Base-by-base conservation (phyloP, 2,797 vertebrate genomes). In the Acanthis flammea region DNA sequence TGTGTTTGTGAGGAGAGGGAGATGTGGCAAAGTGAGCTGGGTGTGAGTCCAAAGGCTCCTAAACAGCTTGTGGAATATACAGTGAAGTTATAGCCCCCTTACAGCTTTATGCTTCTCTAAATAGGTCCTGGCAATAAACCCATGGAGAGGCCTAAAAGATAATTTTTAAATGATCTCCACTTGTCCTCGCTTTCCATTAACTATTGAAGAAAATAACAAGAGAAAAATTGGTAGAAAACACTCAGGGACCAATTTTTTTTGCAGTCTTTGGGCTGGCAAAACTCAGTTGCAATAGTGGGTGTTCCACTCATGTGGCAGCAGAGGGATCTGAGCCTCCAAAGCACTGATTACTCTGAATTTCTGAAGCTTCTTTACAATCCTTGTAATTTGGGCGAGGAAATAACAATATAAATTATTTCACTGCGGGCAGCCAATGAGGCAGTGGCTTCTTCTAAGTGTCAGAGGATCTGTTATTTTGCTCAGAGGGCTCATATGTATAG, bases 401-500 rank as follows among this genome's bases (percentile, higher is more conserved):
- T 90, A 92, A 93, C 77, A 78, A 84, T 96, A 95, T 88, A 94
- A 95, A 89, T 94, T 78, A 95, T 92, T 92, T 95, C 82, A 55
- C 89, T 7, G 42, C 16, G 37, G 92, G 95, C 81, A 96, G 88
- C 93, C 97, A 96, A 78, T 88, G 71, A 95, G 65, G 62, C 63
- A 87, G 78, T 50, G 92, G 45, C 68, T 89, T 76, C 73, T 82
- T 47, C 72, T 67, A 67, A 90, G 94, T 84, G 80, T 89, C 66
- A 70, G 80, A 96, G 94, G 93, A 94, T 95, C 83, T 42, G 93
- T 97, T 97, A 97, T 94, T 92, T 96, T 95, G 93, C 96, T 96
- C 94, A 86, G 89, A 96, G 96, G 96, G 73, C 94, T 97, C 88
- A 5, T 95, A 92, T 10, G 78, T 91, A 45, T 31, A 13, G 86